Conservation (phyloP, 1,140 invertebrate species). For the Hermetia illucens region DNA sequence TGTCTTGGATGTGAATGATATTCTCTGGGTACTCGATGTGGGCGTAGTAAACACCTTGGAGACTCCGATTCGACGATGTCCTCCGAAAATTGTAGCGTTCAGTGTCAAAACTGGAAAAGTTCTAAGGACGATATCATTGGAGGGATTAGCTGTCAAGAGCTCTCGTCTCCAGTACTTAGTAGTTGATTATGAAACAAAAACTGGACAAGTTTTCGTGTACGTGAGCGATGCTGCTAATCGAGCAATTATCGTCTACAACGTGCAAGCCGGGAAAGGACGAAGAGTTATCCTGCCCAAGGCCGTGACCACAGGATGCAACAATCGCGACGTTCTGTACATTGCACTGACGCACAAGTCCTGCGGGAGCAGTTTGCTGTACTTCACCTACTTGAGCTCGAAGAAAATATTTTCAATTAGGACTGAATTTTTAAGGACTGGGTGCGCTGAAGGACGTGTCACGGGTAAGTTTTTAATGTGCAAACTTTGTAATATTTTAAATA, state of each 20-base stretch:
- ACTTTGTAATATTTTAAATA: too few relatives aligned
- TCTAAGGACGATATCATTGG: slow-evolving; percentile 39
- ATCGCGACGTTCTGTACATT: slow-evolving; percentile 42
- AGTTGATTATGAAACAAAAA: slow-evolving; percentile 36
- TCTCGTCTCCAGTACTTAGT: slow-evolving; percentile 42
- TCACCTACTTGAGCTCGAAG: slow-evolving; percentile 40
- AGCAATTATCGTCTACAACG: slow-evolving; percentile 47
- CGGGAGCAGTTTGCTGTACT: slow-evolving; percentile 36
- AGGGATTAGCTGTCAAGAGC: slow-evolving; percentile 30
- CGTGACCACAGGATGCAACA: slow-evolving; percentile 25
- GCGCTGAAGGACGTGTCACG: slow-evolving; percentile 33
- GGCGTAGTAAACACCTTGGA: slow-evolving; percentile 42
- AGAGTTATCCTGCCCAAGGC: slow-evolving; percentile 41
- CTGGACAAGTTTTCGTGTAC: slow-evolving; percentile 39
- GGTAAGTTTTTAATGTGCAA: slow-evolving; percentile 15
- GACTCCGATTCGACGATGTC: slow-evolving; percentile 33
- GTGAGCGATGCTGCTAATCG: slow-evolving; percentile 45
- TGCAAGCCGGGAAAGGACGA: slow-evolving; percentile 38
- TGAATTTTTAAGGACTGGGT: slow-evolving; percentile 36
- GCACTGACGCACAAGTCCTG: slow-evolving; percentile 33
- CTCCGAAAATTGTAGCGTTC: slow-evolving; percentile 41
- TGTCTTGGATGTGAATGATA: slow-evolving; percentile 35
- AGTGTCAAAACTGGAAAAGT: slow-evolving; percentile 39
- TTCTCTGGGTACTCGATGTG: slow-evolving; percentile 44
- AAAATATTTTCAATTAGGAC: slow-evolving; percentile 40